phyloP scores from a whole-genome alignment of 2,113 vertebrate genomes.

The Trochalopteron elliotii region DNA sequence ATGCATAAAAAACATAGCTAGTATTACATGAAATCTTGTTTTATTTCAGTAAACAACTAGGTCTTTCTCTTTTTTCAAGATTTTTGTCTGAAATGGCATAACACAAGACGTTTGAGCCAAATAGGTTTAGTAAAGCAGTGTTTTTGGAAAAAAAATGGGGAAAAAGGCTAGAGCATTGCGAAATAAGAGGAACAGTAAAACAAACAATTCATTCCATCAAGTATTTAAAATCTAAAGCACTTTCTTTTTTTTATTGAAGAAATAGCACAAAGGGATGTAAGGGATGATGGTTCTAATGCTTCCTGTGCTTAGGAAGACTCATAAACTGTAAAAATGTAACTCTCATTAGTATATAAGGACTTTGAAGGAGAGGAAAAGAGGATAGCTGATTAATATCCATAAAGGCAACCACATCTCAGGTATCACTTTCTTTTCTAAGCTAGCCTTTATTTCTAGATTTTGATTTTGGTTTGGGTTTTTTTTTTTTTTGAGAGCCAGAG shows the following conservation, averaged over 20 bases:
- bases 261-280: not conserved
- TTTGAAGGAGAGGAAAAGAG: not conserved
- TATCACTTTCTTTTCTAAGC: not conserved
- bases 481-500: not conserved
- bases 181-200: not conserved
- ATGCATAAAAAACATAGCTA: not conserved
- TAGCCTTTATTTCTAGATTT: not conserved
- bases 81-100: not conserved
- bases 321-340: not conserved
- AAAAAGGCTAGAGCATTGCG: not conserved
- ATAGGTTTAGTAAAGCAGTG: not conserved
- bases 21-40: not conserved
- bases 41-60: not conserved
- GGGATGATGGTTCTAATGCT: not conserved
- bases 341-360: not conserved
- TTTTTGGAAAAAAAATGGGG: not conserved
- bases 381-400: not conserved
- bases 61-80: not conserved
- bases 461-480: not conserved
- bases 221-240: not conserved
- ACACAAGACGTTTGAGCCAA: not conserved
- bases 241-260: not conserved
- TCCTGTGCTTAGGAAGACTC: not conserved
- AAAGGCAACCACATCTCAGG: not conserved
- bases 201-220: not conserved